Base-by-base conservation (phyloP, 2,888 invertebrate species). In the Helobdella robusta region DNA sequence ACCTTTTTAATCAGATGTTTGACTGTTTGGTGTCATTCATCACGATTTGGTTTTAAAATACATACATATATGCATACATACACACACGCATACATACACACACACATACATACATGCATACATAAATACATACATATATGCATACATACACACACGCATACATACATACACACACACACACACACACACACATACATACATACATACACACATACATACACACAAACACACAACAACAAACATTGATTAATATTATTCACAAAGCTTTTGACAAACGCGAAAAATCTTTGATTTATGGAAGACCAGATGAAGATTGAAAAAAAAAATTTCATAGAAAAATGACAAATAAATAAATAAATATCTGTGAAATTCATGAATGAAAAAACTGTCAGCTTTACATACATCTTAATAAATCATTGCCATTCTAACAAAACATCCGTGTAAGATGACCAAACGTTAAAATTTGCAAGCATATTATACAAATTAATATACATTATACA, bases 111-210 rank as follows among this genome's bases (percentile, higher is more conserved):
- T 40, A 40, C 44, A 40, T 40, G n/a, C 44, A 40, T 40, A 40
- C 44, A 40, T 40, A 40, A 11, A 40, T 40, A 40, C 44, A 40
- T 40, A 40, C 44, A 40, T 40, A 40, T n/a, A 40, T 40, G n/a
- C 44, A 40, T 40, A 40, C 44, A 40, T 40, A 40, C 44, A 40
- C n/a, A 40, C 44, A 40, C n/a, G n/a, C 44, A 40, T 40, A 40
- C 44, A 40, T 40, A 40, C 44, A 40, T 40, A 40, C 44, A 40
- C 44, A 40, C 44, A 40, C 44, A 40, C 44, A 40, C 44, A 40
- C 44, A 40, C 44, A 40, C 44, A 40, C 44, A 40, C 44, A 40
- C 44, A 40, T n/a, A 40, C n/a, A 40, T n/a, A 40, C n/a, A 40
- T 40, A 40, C 44, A 40, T 40, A 40, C 44, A 40, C n/a, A 40